These are phyloP conservation scores for Pachycephala philippinensis DNA, from an alignment of 2,113 vertebrate species.

Conservation along the genomic window DNA sequence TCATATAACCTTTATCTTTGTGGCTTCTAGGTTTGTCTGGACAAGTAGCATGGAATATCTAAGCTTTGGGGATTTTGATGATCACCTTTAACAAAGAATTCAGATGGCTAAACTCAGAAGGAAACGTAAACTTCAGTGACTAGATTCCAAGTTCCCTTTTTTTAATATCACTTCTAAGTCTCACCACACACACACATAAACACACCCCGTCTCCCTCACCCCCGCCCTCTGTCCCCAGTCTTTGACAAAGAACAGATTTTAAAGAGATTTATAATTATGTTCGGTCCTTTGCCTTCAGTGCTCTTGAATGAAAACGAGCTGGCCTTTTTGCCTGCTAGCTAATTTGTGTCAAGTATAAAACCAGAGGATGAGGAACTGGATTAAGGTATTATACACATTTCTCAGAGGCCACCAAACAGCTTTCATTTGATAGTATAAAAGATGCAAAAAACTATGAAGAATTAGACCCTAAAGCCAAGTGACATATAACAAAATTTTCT, in stretches of 20 bases:
- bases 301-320: neutral
- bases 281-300: neutral
- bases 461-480: neutral
- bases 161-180: neutral
- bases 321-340: neutral
- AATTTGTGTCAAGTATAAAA: neutral
- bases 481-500: neutral
- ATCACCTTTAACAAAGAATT: neutral
- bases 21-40: neutral
- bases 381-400: neutral
- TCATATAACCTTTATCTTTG: neutral
- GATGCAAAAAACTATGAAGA: neutral
- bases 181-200: neutral
- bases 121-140: neutral
- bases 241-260: neutral
- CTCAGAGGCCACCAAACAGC: neutral
- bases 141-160: neutral
- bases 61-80: neutral
- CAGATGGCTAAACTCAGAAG: neutral
- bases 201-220: neutral
- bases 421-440: neutral
- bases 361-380: neutral
- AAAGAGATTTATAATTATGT: neutral
- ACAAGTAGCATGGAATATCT: neutral
- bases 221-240: accelerated